phyloP scores from a whole-genome alignment of 2,113 vertebrate species.

The Phainopepla nitens region DNA sequence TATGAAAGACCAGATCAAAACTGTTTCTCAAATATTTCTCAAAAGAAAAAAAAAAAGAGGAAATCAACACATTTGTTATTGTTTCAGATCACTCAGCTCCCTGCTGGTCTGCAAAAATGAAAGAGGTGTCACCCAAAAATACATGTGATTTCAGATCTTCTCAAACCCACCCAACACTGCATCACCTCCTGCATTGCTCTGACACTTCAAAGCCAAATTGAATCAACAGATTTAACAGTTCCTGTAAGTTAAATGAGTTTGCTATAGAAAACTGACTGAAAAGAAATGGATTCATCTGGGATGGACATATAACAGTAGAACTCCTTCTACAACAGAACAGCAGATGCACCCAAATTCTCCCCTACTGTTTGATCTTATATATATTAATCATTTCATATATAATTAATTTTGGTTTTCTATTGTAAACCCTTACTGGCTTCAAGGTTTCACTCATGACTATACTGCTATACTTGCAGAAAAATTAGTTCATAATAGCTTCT shows the following conservation, averaged over 20 bases:
- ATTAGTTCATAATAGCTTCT: not conserved
- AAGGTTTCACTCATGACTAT: not conserved
- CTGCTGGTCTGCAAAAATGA: not conserved
- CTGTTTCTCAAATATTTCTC: not conserved
- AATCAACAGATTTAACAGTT: not conserved
- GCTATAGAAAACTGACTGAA: not conserved
- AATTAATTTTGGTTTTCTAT: no score
- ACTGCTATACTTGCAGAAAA: not conserved
- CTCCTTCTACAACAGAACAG: not conserved
- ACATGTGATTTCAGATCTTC: not conserved
- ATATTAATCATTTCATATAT: no score
- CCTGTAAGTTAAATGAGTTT: not conserved
- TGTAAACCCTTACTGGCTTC: not conserved
- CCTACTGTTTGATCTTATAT: no score
- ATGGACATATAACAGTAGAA: fast-evolving
- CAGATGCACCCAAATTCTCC: not conserved
- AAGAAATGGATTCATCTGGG: not conserved
- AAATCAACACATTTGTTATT: not conserved
- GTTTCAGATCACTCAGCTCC: not conserved
- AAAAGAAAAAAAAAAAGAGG: not conserved
- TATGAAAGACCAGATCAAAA: not conserved
- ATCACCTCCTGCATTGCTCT: not conserved
- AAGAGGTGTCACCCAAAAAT: not conserved
- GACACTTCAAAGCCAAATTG: not conserved
- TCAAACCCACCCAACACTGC: not conserved